Base-by-base conservation (phyloP, 1,140 invertebrate genomes). In the Drosophila funebris region DNA sequence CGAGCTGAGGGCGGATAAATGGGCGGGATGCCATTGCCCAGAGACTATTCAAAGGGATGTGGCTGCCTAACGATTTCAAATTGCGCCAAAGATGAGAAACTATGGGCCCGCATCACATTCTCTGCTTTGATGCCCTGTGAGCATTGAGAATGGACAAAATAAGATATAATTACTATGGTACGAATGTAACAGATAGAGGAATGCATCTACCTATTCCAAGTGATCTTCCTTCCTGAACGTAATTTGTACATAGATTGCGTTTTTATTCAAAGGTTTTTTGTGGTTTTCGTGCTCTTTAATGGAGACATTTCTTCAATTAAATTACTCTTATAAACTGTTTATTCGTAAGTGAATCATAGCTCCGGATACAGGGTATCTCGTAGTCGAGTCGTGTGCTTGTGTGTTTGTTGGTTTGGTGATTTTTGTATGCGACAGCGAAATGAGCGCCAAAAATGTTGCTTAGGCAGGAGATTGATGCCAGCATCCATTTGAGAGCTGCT, bases 71-170 rank as follows among this genome's bases (percentile, higher is more conserved):
- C 77, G 74, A 81, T 84, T 84, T 76, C 73, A 72, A 83, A 75
- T 78, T 68, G 79, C 57, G 64, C 50, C 70, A 82, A 78, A 82
- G 78, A 85, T 85, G 83, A 85, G 67, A 68, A 75, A 88, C 82
- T 78, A 70, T 48, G 27, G 27, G 37, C 11, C 24, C 0, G 33
- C 11, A 20, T 31, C 14, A 31, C 11, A 37, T 36, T 36, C 16
- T 37, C 0, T 13, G 9, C 11, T 36, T 36, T 13, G 4, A 36
- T 36, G 13, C 33, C 33, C 33, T 36, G 33, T 36, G 11, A 4
- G 4, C 11, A 36, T 36, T 36, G 2, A 36, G 9, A 36, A 36
- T 13, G 4, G 3, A 36, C 33, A 13, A 4, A 3, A 4, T 4
- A 4, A 54, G 14, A 22, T 39, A 31, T 31, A 11, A 4, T 46